Conservation (phyloP, 2,888 invertebrate species). For the Pseudococcus viburni region DNA sequence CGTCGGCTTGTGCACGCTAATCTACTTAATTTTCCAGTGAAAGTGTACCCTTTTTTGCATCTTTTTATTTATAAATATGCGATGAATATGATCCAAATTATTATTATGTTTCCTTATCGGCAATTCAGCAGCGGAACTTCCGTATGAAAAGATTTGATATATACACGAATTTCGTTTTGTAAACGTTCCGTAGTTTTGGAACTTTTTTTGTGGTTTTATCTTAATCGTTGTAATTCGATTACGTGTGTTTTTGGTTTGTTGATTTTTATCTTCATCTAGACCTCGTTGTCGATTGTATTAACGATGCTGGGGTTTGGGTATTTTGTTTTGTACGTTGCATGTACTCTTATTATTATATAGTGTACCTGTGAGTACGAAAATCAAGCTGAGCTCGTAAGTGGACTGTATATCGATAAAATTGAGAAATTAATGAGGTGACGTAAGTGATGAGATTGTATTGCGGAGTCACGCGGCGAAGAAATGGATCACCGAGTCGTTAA, state of each 20-base stretch:
- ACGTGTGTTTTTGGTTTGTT: constrained; percentile 26
- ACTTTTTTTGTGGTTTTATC: constrained; percentile 10
- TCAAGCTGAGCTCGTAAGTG: not conserved
- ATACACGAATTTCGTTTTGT: not conserved
- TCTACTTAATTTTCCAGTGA: constrained; percentile 40
- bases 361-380: not conserved
- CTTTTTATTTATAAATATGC: constrained; percentile 25
- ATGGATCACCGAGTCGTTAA: not conserved
- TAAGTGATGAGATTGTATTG: constrained; percentile 28
- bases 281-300: constrained; percentile 20
- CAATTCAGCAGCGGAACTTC: not conserved
- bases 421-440: not conserved
- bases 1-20: constrained; percentile 23
- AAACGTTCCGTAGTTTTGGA: not conserved
- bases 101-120: constrained; percentile 6
- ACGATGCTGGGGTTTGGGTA: not conserved
- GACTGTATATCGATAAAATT: not conserved
- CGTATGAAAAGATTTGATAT: constrained; percentile 3
- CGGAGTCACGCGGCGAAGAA: not conserved
- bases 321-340: not conserved
- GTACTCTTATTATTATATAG: no score
- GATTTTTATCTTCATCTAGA: not conserved
- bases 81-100: constrained; percentile 38
- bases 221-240: constrained; percentile 29
- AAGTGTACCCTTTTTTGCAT: constrained; percentile 9